Conservation (phyloP, 2,113 vertebrate species). For the Calidris pugnax region DNA sequence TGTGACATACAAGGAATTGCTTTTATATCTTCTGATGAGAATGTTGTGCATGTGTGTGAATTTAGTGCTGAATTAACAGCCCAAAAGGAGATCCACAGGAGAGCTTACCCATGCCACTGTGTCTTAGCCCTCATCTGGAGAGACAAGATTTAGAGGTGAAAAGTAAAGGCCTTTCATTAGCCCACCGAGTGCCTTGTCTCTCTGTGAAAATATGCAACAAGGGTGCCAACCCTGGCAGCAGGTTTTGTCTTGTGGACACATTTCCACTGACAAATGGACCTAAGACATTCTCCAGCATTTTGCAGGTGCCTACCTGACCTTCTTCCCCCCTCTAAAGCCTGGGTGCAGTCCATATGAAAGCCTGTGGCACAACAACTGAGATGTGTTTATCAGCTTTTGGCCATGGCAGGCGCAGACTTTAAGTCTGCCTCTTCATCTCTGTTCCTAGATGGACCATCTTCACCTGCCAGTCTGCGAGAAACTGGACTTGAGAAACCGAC, state of each 20-base stretch:
- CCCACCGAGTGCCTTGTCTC: background rate
- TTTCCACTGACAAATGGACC: background rate
- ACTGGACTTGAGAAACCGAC: too few species aligned
- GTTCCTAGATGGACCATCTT: background rate
- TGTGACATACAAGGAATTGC: constrained; percentile 53
- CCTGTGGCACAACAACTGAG: background rate
- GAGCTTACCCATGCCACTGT: background rate
- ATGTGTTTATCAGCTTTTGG: background rate
- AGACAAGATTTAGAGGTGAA: constrained; percentile 15
- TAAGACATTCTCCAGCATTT: background rate
- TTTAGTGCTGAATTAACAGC: constrained; percentile 31
- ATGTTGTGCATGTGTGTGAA: background rate
- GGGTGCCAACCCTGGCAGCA: background rate
- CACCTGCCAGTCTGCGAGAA: background rate
- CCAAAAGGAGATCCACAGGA: background rate
- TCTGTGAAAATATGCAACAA: background rate
- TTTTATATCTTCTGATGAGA: constrained; percentile 51
- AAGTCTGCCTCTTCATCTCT: background rate
- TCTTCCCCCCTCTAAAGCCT: background rate
- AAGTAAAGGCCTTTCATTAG: background rate
- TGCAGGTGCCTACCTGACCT: background rate
- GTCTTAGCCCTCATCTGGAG: background rate
- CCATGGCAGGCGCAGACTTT: background rate
- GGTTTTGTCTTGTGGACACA: background rate
- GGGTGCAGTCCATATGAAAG: background rate